Evolutionary conservation across 2,888 invertebrate species (phyloP), one percentile per base, ranked within the genome.

Genomic region (Cataglyphis cursor): DNA sequence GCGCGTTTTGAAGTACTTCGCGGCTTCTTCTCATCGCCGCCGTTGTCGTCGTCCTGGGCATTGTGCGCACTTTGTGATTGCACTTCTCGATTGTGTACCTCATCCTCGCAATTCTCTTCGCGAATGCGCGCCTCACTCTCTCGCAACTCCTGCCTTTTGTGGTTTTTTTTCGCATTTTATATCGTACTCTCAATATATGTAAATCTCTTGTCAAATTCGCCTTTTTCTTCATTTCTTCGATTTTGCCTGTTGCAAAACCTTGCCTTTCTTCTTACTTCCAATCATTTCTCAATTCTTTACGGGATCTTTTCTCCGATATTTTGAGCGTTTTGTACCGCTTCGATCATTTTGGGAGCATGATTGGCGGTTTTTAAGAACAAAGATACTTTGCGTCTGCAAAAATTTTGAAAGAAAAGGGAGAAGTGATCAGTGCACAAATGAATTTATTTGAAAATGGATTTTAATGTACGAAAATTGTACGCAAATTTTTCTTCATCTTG

Each of bases 1-100:
- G 61, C 72, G 64, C 62, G 70, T 78, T 80, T 28, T 75, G 38
- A 41, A 8, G n/a, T 5, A 9, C 10, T 35, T 51, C 64, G 74
- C 65, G 38, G 65, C 76, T 54, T 54, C 64, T 38, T 8, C 8
- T 31, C 68, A n/a, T 44, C 57, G 28, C 68, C 78, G 28, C n/a
- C 54, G 54, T 76, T 54, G 28, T 31, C 68, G 24, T 68, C 28
- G 38, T 57, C 28, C 38, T 35, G 18, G 31, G 21, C 35, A 44
- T 44, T 59, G 78, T 44, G 68, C 31, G 31, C 59, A 31, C 1
- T 18, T n/a, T 44, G 57, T 54, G 38, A 75, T 64, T 12, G 51
- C 35, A 28, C 48, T 44, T 4, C 44, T 44, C 38, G 18, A 35
- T 31, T n/a, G 64, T 12, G n/a, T 12, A 12, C 8, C 15, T 61